Base-by-base conservation (phyloP, 2,888 invertebrate genomes). In the Trichopoda pennipes region DNA sequence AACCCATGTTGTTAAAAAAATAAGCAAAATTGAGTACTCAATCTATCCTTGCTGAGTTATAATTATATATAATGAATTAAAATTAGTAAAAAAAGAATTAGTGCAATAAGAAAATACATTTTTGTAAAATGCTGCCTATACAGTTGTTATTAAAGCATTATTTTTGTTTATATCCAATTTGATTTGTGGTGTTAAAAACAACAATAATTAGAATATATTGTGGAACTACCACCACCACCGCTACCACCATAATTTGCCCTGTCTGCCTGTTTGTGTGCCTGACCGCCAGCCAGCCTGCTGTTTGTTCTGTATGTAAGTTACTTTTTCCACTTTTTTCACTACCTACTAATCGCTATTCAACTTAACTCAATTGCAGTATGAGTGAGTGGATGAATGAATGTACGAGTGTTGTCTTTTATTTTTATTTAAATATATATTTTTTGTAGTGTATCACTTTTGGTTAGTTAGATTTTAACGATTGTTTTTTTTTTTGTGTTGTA, bases 141-240 rank as follows among this genome's bases (percentile, higher is more conserved):
- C 53, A 64, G 14, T 60, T 73, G 51, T 49, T 73, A 35, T 73
- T 77, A 63, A 14, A 63, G 56, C 58, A 64, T 58, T 69, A 47
- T 64, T 53, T 60, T 64, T 78, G 78, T 78, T 78, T 75, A 78
- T 78, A 69, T 78, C 58, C 56, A 78, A 78, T 78, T 76, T 72
- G 68, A 79, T 69, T 77, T 69, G 58, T 55, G 53, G 47, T 70
- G 53, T 58, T 51, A 64, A 58, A 17, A 72, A 75, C 8, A 44
- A 68, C 44, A 60, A 68, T 47, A 61, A 66, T 56, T 53, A 32
- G 23, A 74, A 64, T 51, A 51, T 63, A 32, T 70, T 69, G 47
- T 55, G 21, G 35, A 42, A 73, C 58, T 38, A 79, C 73, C 68
- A 81, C 77, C 28, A 44, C 53, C 70, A 51, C 8, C 28, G 28